Evolutionary conservation across 2,797 vertebrate species (phyloP).

Genomic region (Melanogrammus aeglefinus): DNA sequence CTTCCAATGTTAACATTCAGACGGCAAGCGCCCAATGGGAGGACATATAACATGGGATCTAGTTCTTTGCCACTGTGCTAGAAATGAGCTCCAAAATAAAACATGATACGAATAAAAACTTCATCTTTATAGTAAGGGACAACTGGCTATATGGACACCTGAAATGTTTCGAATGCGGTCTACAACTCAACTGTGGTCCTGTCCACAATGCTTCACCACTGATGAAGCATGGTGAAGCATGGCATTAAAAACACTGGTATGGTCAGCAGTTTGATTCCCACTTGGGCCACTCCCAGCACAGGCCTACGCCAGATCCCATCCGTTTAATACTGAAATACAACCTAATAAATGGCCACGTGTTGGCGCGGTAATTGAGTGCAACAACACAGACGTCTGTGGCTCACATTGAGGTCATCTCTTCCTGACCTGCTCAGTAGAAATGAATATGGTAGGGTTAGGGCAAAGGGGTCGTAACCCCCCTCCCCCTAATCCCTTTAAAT

Average conservation of each 20-base stretch:
- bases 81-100: background rate
- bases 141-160: background rate
- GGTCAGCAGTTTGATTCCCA: background rate
- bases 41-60: background rate
- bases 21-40: background rate
- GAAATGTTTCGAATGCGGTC: background rate
- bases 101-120: background rate
- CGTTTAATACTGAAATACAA: constrained; percentile 19
- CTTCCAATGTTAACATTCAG: background rate
- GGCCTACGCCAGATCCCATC: background rate
- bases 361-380: constrained; percentile 37
- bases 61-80: background rate
- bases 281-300: background rate
- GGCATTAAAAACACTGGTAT: background rate
- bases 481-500: constrained; percentile 36
- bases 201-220: background rate
- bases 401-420: constrained; percentile 52
- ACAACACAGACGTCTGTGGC: constrained; percentile 41
- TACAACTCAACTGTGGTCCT: background rate
- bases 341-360: constrained; percentile 32
- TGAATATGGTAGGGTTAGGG: constrained; percentile 1
- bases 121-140: background rate
- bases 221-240: background rate
- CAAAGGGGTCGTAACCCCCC: constrained; percentile 29
- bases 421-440: constrained; percentile 46